phyloP scores from a whole-genome alignment of 1,140 invertebrate genomes.

The Paraescarpia echinospica region DNA sequence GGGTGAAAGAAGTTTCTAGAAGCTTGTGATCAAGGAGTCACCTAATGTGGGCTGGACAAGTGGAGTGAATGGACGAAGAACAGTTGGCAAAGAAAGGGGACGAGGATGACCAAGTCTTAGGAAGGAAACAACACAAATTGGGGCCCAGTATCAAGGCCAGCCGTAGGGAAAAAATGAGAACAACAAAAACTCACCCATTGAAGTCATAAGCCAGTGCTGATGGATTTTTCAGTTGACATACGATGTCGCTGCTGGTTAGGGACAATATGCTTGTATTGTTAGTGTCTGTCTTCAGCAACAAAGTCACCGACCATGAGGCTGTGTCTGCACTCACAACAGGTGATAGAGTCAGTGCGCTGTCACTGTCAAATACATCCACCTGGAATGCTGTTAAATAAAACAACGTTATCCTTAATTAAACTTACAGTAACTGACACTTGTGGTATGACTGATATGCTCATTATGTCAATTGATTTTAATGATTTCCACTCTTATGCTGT shows the following conservation, averaged over 20 bases:
- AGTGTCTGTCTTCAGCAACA: background rate
- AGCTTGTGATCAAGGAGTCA: too few species aligned
- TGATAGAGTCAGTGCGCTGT: background rate
- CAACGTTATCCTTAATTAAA: background rate
- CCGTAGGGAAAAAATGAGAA: too few species aligned
- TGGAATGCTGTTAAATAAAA: background rate
- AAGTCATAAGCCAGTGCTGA: background rate
- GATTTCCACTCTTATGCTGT: too few species aligned
- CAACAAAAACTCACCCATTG: background rate
- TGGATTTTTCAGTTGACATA: background rate
- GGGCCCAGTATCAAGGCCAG: too few species aligned
- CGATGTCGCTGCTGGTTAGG: background rate
- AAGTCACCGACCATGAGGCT: background rate
- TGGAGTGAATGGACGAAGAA: too few species aligned
- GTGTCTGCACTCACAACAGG: background rate
- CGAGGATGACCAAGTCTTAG: too few species aligned
- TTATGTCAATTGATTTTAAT: too few species aligned
- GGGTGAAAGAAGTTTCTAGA: too few species aligned
- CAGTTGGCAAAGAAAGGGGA: too few species aligned
- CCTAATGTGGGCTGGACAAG: too few species aligned
- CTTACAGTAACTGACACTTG: background rate
- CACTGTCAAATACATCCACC: background rate
- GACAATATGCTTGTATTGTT: background rate
- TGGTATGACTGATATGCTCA: too few species aligned
- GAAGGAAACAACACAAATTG: too few species aligned